phyloP scores from a whole-genome alignment of 2,888 invertebrate species.

The Apantesis nais region DNA sequence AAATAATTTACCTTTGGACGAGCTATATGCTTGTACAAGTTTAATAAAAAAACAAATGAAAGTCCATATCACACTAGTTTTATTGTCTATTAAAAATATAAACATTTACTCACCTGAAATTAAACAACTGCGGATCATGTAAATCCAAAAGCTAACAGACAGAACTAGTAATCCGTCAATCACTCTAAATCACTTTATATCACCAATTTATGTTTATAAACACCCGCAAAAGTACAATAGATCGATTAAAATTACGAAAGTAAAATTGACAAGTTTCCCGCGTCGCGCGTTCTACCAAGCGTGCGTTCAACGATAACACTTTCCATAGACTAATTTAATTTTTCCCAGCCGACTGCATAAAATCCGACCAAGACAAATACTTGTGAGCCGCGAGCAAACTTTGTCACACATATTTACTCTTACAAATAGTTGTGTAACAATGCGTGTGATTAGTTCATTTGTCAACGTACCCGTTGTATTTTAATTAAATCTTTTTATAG shows the following conservation, averaged over 20 bases:
- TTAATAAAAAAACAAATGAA: constrained; percentile 1
- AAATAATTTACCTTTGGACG: neutral
- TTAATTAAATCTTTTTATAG: constrained; percentile 36
- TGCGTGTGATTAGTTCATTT: constrained; percentile 60
- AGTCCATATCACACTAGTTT: neutral
- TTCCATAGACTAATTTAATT: constrained; percentile 61
- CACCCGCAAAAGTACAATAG: constrained; percentile 29
- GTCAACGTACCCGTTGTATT: constrained; percentile 46
- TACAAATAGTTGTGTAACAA: constrained; percentile 55
- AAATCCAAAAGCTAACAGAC: constrained; percentile 18
- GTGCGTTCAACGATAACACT: constrained; percentile 54
- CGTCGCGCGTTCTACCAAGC: constrained; percentile 40
- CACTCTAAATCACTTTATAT: constrained; percentile 9
- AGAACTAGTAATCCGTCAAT: constrained; percentile 9
- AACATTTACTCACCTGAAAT: constrained; percentile 14
- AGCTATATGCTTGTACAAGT: neutral
- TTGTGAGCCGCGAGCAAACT: constrained; percentile 52
- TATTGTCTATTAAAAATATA: neutral
- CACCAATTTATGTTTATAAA: constrained; percentile 10
- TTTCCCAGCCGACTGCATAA: constrained; percentile 39
- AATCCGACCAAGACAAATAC: constrained; percentile 56
- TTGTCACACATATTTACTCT: constrained; percentile 54
- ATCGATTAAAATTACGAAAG: constrained; percentile 39
- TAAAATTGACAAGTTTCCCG: constrained; percentile 47
- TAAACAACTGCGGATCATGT: constrained; percentile 9